These are phyloP conservation scores for Graphium colonna DNA, from an alignment of 2,888 invertebrate species.

Conservation along the genomic window DNA sequence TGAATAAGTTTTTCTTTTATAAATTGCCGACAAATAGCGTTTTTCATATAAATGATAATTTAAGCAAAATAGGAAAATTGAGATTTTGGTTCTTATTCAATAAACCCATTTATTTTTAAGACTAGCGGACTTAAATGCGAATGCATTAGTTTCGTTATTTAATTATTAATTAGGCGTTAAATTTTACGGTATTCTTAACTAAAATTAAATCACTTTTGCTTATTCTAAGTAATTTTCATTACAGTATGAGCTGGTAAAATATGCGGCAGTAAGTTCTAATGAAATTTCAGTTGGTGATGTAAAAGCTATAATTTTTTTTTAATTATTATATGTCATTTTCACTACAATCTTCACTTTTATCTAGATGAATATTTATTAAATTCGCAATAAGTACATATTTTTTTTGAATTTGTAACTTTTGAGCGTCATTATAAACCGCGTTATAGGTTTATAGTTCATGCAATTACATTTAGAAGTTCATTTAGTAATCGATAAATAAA, in stretches of 20 bases:
- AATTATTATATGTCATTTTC: background rate
- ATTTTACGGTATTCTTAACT: constrained; percentile 36
- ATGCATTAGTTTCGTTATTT: constrained; percentile 34
- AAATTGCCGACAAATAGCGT: no score
- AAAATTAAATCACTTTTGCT: constrained; percentile 42
- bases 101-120: constrained; percentile 43
- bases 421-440: background rate
- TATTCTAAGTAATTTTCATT: constrained; percentile 27
- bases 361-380: no score
- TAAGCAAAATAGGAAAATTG: constrained; percentile 23
- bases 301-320: background rate
- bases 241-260: constrained; percentile 20
- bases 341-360: background rate
- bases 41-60: constrained; percentile 25
- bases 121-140: constrained; percentile 64
- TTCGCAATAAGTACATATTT: no score
- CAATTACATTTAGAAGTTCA: background rate
- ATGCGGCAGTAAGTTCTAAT: constrained; percentile 1
- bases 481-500: constrained; percentile 1
- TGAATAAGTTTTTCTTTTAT: no score
- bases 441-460: background rate
- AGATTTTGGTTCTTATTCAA: constrained; percentile 17
- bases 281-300: background rate
- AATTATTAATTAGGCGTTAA: constrained; percentile 51
- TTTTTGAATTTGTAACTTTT: no score